Conservation (phyloP, 2,888 invertebrate species). For the Agriopis leucophaearia region DNA sequence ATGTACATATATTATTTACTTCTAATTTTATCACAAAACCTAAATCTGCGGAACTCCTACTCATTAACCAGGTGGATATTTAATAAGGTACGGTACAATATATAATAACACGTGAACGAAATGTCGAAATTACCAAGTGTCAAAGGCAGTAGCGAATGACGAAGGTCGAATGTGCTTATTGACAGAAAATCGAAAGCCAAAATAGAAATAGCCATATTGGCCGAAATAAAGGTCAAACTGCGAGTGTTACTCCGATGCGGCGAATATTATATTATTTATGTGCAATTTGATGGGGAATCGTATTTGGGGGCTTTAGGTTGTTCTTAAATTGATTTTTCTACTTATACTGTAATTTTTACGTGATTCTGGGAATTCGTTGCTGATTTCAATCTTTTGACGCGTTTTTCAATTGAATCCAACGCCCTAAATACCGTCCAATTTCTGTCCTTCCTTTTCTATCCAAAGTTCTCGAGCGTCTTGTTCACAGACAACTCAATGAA, state of each 20-base stretch:
- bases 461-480: no score
- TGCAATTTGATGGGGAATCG: slow-evolving; percentile 20
- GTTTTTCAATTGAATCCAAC: no score
- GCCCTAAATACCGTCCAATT: no score
- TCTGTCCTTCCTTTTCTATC: no score
- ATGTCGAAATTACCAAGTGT: slow-evolving; percentile 48
- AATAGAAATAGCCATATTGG: slow-evolving; percentile 44
- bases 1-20: not conserved
- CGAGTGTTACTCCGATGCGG: slow-evolving; percentile 27
- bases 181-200: slow-evolving; percentile 48
- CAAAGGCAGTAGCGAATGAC: slow-evolving; percentile 47
- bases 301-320: slow-evolving; percentile 5
- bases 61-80: slow-evolving; percentile 30
- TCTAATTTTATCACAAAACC: not conserved
- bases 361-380: not conserved
- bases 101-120: slow-evolving; percentile 22
- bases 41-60: slow-evolving; percentile 2
- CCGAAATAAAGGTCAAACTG: slow-evolving; percentile 43
- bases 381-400: no score
- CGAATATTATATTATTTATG: slow-evolving; percentile 18
- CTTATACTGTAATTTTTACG: not conserved
- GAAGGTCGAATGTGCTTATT: slow-evolving; percentile 48
- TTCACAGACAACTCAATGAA: no score
- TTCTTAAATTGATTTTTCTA: slow-evolving; percentile 1
- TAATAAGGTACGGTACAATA: slow-evolving; percentile 33